Evolutionary conservation across 2,797 vertebrate species (phyloP).

Genomic region (Neosilurus hyrtlii): DNA sequence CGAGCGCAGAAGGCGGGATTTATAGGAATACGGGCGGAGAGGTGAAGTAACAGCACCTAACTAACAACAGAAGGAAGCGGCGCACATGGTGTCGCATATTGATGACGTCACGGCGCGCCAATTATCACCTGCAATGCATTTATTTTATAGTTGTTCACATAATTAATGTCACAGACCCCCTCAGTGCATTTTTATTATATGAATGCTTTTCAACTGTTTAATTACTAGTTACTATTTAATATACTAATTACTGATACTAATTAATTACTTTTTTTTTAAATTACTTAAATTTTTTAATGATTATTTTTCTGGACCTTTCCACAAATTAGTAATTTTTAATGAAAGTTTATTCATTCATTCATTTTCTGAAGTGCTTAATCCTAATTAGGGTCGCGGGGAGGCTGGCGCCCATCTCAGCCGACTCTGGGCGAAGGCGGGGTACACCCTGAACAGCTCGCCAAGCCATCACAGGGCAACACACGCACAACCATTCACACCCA

Average conservation of each 20-base stretch:
- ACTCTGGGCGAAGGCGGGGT: too few relatives aligned
- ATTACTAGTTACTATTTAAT: not conserved
- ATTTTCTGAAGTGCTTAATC: too few relatives aligned
- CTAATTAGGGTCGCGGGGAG: too few relatives aligned
- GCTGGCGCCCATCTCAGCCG: too few relatives aligned
- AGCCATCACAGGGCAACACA: too few relatives aligned
- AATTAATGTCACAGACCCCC: not conserved
- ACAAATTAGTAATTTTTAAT: too few relatives aligned
- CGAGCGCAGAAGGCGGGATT: not conserved
- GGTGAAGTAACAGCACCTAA: not conserved
- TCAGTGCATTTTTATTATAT: not conserved
- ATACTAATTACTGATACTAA: not conserved
- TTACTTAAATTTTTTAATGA: not conserved
- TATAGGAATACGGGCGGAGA: not conserved
- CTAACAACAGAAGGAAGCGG: not conserved
- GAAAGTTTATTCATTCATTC: too few relatives aligned
- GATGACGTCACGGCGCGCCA: constrained; percentile 29
- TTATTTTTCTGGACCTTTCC: too few relatives aligned
- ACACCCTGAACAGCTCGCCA: too few relatives aligned
- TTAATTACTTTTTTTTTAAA: not conserved
- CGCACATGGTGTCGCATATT: constrained; percentile 24
- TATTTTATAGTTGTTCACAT: not conserved
- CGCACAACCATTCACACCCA: too few relatives aligned
- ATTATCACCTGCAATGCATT: constrained; percentile 4
- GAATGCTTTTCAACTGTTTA: not conserved